phyloP scores from a whole-genome alignment of 2,113 vertebrate genomes.

The Colaptes auratus region DNA sequence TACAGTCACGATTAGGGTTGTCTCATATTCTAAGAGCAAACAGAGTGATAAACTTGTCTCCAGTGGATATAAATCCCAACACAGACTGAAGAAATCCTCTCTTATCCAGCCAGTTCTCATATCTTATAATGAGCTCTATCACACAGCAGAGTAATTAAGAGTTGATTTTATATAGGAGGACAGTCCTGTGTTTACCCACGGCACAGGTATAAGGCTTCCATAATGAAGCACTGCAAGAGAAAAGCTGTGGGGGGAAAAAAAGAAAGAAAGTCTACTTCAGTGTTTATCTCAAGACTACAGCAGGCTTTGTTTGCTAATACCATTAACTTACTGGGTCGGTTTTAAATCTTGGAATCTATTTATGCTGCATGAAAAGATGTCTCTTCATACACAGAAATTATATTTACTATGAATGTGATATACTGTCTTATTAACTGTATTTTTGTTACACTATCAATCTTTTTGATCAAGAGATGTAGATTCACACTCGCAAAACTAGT shows the following conservation, averaged over 20 bases:
- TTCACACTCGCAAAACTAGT: neutral
- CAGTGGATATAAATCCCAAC: constrained; percentile 9
- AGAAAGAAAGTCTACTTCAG: neutral
- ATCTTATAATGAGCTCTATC: constrained; percentile 55
- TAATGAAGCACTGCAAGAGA: constrained; percentile 29
- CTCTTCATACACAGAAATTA: neutral
- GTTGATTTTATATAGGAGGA: constrained; percentile 19
- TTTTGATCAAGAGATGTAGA: neutral
- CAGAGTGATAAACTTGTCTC: constrained; percentile 46
- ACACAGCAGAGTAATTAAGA: constrained; percentile 52
- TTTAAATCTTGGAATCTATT: constrained; percentile 17
- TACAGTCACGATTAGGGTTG: constrained; percentile 38
- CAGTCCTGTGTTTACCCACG: constrained; percentile 1
- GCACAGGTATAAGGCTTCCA: constrained; percentile 12
- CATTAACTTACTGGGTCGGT: neutral
- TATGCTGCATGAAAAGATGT: neutral
- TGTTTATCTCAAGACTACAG: constrained; percentile 44
- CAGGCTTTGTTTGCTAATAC: constrained; percentile 44
- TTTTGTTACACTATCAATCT: neutral
- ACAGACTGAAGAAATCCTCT: constrained; percentile 42
- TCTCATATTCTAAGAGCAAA: constrained; percentile 67
- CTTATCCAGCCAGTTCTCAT: constrained; percentile 45
- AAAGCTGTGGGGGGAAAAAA: neutral
- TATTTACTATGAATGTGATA: neutral
- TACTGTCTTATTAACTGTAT: neutral